Evolutionary conservation across 2,797 vertebrate species (phyloP).

Genomic region (Sciurus carolinensis): DNA sequence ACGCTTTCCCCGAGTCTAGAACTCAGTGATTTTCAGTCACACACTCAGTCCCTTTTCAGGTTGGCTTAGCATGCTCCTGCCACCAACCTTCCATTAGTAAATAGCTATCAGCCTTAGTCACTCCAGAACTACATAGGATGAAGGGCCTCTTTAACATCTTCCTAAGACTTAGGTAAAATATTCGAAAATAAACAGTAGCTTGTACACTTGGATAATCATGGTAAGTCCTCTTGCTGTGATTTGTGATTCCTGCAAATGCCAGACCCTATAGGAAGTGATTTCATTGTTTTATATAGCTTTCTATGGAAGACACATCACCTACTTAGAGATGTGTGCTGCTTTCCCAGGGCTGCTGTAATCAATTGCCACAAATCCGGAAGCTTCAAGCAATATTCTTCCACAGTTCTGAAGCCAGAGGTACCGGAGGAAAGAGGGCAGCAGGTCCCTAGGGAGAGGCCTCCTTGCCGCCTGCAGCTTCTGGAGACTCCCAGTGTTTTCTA

Average conservation of each 20-base stretch:
- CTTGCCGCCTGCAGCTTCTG: neutral
- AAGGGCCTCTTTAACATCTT: neutral
- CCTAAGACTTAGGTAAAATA: neutral
- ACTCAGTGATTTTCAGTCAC: neutral
- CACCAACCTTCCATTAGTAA: neutral
- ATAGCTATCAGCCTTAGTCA: neutral
- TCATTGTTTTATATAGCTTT: neutral
- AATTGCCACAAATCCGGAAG: neutral
- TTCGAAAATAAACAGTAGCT: neutral
- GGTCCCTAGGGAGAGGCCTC: no score
- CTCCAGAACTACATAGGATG: neutral
- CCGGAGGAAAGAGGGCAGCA: neutral
- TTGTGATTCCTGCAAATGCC: neutral
- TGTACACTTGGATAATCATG: neutral
- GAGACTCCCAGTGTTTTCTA: no score
- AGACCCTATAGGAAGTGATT: neutral
- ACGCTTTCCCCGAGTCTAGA: neutral
- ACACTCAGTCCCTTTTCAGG: no score
- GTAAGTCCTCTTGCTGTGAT: neutral
- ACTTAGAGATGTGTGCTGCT: neutral
- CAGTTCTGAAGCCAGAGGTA: no score
- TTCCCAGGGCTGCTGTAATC: neutral
- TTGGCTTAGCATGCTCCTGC: neutral
- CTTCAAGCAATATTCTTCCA: neutral
- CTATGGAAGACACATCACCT: neutral